phyloP scores from a whole-genome alignment of 2,888 invertebrate genomes.

The Eugnorisma glareosa region DNA sequence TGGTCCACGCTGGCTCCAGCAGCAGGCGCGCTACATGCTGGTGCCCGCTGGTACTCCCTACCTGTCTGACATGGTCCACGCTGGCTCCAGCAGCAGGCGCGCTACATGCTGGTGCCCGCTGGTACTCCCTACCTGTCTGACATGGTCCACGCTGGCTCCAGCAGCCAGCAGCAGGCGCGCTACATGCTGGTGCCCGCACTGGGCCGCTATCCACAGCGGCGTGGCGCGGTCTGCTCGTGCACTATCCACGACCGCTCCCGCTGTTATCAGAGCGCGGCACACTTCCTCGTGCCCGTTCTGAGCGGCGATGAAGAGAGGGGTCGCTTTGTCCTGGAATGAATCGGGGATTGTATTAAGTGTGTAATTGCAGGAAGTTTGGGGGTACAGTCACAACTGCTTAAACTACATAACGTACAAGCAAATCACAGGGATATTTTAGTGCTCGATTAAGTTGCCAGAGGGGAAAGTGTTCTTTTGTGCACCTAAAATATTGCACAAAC shows the following conservation, averaged over 20 bases:
- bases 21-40: slow-evolving; percentile 94
- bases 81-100: slow-evolving; percentile 93
- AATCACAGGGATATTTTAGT: background rate
- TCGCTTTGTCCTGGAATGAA: slow-evolving; percentile 95
- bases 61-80: slow-evolving; percentile 95
- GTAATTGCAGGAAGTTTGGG: background rate
- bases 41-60: slow-evolving; percentile 97
- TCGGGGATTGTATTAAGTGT: too few species aligned
- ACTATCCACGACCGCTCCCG: slow-evolving; percentile 94
- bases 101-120: slow-evolving; percentile 97
- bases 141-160: slow-evolving; percentile 95
- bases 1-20: slow-evolving; percentile 94
- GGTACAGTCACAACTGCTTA: background rate
- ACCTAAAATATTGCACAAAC: background rate
- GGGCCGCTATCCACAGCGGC: slow-evolving; percentile 98
- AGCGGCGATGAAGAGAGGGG: slow-evolving; percentile 97
- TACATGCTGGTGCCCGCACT: slow-evolving; percentile 97
- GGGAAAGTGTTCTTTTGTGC: background rate
- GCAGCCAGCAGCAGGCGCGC: slow-evolving; percentile 94
- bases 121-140: slow-evolving; percentile 95
- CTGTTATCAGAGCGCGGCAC: slow-evolving; percentile 92
- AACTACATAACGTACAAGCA: background rate
- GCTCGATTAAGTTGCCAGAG: background rate
- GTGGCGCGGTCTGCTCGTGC: slow-evolving; percentile 96
- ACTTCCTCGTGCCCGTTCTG: slow-evolving; percentile 98